Evolutionary conservation across 2,888 invertebrate genomes (phyloP).

Genomic region (Ametastegia equiseti): DNA sequence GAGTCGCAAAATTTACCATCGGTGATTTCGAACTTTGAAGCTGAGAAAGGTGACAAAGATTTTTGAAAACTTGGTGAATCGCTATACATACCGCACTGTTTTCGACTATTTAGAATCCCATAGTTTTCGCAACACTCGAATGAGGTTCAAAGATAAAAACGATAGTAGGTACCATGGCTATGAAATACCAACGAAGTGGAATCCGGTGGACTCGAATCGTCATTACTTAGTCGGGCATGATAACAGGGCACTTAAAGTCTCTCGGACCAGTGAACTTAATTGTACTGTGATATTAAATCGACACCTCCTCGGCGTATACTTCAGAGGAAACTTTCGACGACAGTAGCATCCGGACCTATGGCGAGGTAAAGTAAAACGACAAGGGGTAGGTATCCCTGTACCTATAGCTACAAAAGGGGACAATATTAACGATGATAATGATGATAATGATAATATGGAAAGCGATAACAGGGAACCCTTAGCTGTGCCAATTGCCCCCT

Average conservation of each 20-base stretch:
- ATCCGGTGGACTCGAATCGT: slow-evolving; percentile 4
- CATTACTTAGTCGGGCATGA: slow-evolving; percentile 30
- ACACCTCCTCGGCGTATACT: neutral
- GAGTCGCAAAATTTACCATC: no score
- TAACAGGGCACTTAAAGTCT: slow-evolving; percentile 39
- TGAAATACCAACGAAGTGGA: neutral
- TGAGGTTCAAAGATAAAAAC: neutral
- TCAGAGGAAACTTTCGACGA: neutral
- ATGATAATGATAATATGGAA: slow-evolving; percentile 16
- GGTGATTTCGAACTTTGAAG: no score
- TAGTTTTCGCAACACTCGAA: no score
- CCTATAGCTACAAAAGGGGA: neutral
- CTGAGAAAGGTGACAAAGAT: no score
- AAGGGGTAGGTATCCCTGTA: no score
- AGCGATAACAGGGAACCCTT: slow-evolving; percentile 12
- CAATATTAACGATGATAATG: slow-evolving; percentile 38
- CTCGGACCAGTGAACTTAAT: slow-evolving; percentile 21
- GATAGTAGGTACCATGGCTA: neutral
- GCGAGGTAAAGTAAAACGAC: neutral
- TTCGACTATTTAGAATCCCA: no score
- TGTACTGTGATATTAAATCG: slow-evolving; percentile 35
- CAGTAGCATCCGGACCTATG: neutral
- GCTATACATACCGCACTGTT: no score
- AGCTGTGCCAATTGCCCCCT: neutral
- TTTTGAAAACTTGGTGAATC: no score